phyloP scores from a whole-genome alignment of 2,888 invertebrate genomes.

The Luperina testacea region DNA sequence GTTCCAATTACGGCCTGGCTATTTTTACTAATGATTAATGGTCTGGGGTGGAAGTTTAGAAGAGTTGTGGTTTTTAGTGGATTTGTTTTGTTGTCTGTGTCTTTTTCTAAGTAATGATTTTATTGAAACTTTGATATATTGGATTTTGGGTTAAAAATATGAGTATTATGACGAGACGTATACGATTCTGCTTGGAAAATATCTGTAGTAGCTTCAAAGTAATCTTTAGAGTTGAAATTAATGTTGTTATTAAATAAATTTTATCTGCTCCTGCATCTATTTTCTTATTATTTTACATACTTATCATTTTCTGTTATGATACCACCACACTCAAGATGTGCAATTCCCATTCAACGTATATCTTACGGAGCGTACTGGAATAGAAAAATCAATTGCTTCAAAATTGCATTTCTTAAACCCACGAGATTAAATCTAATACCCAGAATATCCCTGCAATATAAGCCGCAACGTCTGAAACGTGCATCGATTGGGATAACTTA shows the following conservation, averaged over 20 bases:
- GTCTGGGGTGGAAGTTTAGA: conserved; percentile 15
- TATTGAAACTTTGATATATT: background rate
- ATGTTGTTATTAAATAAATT: background rate
- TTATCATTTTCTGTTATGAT: background rate
- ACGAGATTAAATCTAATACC: conserved; percentile 50
- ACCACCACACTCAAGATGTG: background rate
- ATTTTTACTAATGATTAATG: conserved; percentile 55
- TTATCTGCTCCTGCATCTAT: background rate
- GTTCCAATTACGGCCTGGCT: conserved; percentile 44
- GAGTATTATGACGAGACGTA: background rate
- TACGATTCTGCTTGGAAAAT: background rate
- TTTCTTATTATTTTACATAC: background rate
- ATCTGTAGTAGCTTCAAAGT: no score
- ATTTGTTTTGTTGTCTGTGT: conserved; percentile 6
- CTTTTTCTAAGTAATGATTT: background rate
- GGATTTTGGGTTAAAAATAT: background rate
- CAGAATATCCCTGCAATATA: conserved; percentile 38
- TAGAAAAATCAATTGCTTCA: conserved; percentile 43
- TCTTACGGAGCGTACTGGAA: background rate
- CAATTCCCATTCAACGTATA: conserved; percentile 18
- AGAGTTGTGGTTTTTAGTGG: conserved; percentile 17
- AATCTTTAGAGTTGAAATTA: background rate
- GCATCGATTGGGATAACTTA: conserved; percentile 28
- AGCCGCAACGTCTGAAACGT: conserved; percentile 22
- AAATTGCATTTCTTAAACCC: conserved; percentile 40